These are phyloP conservation scores for Hormiphora californensis DNA, from an alignment of 37 sponge, comb jelly and placozoan genomes.

Conservation along the genomic window DNA sequence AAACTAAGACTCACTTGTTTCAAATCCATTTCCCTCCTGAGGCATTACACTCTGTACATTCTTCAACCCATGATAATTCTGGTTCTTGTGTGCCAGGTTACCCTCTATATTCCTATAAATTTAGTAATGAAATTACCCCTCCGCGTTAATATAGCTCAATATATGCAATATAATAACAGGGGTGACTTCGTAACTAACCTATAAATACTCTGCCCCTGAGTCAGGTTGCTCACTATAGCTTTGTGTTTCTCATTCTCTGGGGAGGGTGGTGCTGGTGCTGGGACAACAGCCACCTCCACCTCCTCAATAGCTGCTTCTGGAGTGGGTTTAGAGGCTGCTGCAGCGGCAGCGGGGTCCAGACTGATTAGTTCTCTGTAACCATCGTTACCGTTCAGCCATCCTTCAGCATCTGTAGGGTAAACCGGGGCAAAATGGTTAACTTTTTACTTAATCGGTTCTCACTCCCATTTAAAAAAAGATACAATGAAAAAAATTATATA, in stretches of 20 bases:
- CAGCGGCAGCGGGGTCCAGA: constrained; percentile 2
- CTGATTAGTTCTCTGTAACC: constrained; percentile 36
- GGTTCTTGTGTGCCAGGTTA: not conserved
- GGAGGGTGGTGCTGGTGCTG: no score
- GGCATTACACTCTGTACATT: constrained; percentile 49
- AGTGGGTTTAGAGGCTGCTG: no score
- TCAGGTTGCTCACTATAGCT: not conserved
- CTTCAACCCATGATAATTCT: constrained; percentile 20
- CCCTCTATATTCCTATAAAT: constrained; percentile 49
- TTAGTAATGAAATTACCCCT: no score
- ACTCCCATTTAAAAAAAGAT: no score
- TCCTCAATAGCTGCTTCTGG: not conserved
- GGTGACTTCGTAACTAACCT: no score
- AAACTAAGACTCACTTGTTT: not conserved
- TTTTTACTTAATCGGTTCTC: no score
- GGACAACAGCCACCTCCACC: no score
- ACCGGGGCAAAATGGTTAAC: no score
- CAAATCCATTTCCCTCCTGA: constrained; percentile 1
- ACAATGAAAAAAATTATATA: no score
- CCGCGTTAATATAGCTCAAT: no score
- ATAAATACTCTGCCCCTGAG: not conserved
- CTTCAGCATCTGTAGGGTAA: not conserved
- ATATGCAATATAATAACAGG: no score
- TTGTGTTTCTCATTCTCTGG: constrained; percentile 54
- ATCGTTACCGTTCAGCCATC: constrained; percentile 37